These are phyloP conservation scores for Terebella lapidaria DNA, from an alignment of 2,888 invertebrate species.

Conservation along the genomic window DNA sequence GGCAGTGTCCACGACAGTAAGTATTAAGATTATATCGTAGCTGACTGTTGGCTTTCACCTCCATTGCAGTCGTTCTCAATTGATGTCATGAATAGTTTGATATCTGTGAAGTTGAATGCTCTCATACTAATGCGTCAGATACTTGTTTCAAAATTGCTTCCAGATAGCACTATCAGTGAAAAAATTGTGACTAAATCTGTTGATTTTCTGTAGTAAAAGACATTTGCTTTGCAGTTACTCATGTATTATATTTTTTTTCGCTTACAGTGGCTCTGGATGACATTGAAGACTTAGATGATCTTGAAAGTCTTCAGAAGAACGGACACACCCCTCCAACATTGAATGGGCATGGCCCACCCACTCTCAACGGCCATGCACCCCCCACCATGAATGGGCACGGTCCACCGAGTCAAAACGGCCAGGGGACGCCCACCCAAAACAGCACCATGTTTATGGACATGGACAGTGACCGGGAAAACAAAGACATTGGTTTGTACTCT, in stretches of 20 bases:
- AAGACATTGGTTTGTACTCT: conserved; percentile 39
- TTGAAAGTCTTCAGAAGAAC: conserved; percentile 10
- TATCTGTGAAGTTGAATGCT: no score
- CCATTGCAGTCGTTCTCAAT: neutral
- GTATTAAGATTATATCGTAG: no score
- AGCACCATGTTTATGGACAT: neutral
- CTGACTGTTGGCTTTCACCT: neutral
- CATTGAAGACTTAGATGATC: conserved; percentile 46
- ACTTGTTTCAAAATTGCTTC: no score
- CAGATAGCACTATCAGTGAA: no score
- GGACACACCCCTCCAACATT: neutral
- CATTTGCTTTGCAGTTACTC: no score
- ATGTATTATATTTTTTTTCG: neutral
- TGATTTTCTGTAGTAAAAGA: no score
- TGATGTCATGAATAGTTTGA: neutral
- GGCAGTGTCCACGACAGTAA: conserved; percentile 44
- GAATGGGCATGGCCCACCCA: neutral
- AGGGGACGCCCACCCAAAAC: neutral
- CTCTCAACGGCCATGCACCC: neutral
- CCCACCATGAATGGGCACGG: neutral
- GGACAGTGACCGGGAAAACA: conserved; percentile 19
- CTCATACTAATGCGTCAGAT: no score
- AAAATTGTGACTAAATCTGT: no score
- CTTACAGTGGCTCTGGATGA: conserved; percentile 40
- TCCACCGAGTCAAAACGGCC: neutral